phyloP scores from a whole-genome alignment of 2,888 invertebrate genomes.

The Lepidochrysops patricia region DNA sequence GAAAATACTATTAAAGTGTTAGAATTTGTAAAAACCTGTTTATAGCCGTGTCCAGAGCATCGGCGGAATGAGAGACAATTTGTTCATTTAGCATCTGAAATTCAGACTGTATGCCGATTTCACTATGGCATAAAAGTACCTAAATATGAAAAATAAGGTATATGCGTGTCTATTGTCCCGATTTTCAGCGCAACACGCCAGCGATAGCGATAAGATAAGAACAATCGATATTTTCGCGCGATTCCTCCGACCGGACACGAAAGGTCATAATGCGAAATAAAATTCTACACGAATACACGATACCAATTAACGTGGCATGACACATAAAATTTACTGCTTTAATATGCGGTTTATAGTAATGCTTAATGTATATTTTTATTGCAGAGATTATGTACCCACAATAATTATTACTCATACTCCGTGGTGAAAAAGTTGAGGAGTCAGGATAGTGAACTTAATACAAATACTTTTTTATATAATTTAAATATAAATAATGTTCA shows the following conservation, averaged over 20 bases:
- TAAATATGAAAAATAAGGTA: not conserved
- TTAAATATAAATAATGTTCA: too few relatives aligned
- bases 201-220: conserved; percentile 39
- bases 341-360: not conserved
- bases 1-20: too few relatives aligned
- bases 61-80: too few relatives aligned
- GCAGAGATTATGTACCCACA: not conserved
- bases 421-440: too few relatives aligned
- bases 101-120: too few relatives aligned
- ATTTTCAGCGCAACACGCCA: conserved; percentile 57
- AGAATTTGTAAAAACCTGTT: too few relatives aligned
- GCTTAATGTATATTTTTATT: not conserved
- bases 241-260: conserved; percentile 53
- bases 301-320: not conserved
- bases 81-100: too few relatives aligned
- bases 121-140: too few relatives aligned
- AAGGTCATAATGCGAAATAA: conserved; percentile 46
- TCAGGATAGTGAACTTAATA: too few relatives aligned
- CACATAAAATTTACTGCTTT: not conserved
- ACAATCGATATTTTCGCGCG: conserved; percentile 62
- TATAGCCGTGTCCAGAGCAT: too few relatives aligned
- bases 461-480: too few relatives aligned
- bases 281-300: not conserved
- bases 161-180: conserved; percentile 47
- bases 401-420: too few relatives aligned